These are phyloP conservation scores for Pagetopsis macropterus DNA, from an alignment of 2,797 vertebrate species.

Conservation along the genomic window DNA sequence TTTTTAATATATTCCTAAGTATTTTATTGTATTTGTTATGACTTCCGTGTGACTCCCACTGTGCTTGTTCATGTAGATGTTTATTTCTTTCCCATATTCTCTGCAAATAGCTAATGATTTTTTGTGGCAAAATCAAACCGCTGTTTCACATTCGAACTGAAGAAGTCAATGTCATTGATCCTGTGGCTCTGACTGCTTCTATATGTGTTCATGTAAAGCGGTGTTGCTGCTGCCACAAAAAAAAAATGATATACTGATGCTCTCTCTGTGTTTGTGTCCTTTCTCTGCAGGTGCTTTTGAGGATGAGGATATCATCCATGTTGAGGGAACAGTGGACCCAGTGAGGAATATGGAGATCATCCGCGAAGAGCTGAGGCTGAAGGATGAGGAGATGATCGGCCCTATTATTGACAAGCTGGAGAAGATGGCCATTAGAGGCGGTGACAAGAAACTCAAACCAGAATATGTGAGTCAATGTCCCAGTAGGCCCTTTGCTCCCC, in stretches of 20 bases:
- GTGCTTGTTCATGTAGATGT: constrained; percentile 54
- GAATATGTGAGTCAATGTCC: constrained; percentile 94
- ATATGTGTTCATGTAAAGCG: constrained; percentile 36
- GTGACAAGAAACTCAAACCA: constrained; percentile 94
- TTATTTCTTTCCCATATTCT: constrained; percentile 61
- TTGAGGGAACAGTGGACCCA: constrained; percentile 94
- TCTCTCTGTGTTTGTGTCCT: constrained; percentile 52
- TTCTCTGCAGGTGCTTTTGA: constrained; percentile 90
- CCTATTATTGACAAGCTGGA: constrained; percentile 96
- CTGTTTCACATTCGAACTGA: constrained; percentile 51
- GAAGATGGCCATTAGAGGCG: constrained; percentile 92
- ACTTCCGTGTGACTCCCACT: constrained; percentile 49
- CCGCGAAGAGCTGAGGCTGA: constrained; percentile 92
- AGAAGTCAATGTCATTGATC: constrained; percentile 71
- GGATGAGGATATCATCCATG: constrained; percentile 97
- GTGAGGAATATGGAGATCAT: constrained; percentile 88
- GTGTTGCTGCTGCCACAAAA: constrained; percentile 5
- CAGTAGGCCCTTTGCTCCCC: constrained; percentile 75
- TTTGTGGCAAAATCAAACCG: constrained; percentile 53
- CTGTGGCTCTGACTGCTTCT: constrained; percentile 36
- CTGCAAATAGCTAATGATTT: constrained; percentile 60
- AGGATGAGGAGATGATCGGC: constrained; percentile 92
- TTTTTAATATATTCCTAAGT: constrained; percentile 35
- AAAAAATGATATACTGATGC: constrained; percentile 10
- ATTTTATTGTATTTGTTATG: constrained; percentile 61